Evolutionary conservation across 2,797 vertebrate species (phyloP).

Genomic region (Halcyon badia): DNA sequence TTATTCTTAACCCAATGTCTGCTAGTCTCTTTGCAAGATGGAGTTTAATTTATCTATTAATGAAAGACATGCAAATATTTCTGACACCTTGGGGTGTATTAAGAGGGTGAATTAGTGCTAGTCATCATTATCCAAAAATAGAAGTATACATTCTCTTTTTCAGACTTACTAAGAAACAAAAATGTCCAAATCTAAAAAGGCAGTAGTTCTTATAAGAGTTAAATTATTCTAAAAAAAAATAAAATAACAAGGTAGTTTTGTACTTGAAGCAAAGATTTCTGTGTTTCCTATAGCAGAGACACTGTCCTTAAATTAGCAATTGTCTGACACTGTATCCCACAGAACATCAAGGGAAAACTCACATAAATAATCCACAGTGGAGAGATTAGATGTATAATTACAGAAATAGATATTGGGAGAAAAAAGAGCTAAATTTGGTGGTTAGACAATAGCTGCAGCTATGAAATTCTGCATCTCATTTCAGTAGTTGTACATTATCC

Average conservation of each 20-base stretch:
- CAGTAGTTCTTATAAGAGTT: background rate
- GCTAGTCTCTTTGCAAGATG: background rate
- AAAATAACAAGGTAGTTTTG: background rate
- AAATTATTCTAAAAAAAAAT: background rate
- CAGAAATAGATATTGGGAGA: background rate
- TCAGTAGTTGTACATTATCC: background rate
- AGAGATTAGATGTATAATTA: background rate
- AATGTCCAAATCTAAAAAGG: background rate
- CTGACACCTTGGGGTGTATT: background rate
- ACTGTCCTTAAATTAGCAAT: background rate
- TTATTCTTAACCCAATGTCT: background rate
- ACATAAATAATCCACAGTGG: background rate
- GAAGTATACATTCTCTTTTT: background rate
- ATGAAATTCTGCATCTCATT: background rate
- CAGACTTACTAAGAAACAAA: background rate
- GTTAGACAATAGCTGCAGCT: background rate
- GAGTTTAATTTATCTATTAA: background rate
- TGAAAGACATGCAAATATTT: background rate
- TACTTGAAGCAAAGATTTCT: background rate
- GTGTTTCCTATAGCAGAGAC: background rate
- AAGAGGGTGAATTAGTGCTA: background rate
- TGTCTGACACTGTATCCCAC: background rate
- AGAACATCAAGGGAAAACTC: background rate
- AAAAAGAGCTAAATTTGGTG: background rate
- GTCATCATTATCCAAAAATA: background rate